Percentiles rank a stretch among this genome's conserved stretches.
Evolutionary conservation across 35 echinoderm and acorn worm genomes (phyloP).

Genomic region (Antedon bifida): DNA sequence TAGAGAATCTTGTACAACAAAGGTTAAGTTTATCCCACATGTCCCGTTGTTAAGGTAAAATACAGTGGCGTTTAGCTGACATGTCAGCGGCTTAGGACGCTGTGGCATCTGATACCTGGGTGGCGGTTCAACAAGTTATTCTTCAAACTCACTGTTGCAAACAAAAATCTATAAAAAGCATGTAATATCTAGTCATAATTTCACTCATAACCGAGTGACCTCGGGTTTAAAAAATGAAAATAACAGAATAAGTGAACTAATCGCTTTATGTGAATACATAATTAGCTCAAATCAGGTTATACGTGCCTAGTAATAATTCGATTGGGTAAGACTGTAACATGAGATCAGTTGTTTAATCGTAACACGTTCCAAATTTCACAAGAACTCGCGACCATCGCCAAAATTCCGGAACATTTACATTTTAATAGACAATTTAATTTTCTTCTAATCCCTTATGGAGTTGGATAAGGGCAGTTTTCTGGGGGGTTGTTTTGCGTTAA

Average conservation of each 20-base stretch:
- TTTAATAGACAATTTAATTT: no score
- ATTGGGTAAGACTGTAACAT: background rate
- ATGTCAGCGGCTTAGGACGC: background rate
- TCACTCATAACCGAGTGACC: background rate
- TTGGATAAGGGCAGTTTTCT: no score
- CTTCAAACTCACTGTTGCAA: background rate
- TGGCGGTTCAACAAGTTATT: background rate
- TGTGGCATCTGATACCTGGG: background rate
- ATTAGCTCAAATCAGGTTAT: background rate
- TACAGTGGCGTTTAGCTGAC: background rate
- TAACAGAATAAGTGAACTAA: background rate
- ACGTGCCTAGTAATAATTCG: background rate
- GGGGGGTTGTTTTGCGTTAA: no score
- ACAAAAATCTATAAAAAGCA: background rate
- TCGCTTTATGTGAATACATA: background rate
- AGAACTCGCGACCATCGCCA: background rate
- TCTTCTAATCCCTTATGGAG: no score
- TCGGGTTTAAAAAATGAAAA: background rate
- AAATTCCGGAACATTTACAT: background rate
- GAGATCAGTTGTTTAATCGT: background rate
- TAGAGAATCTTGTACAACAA: background rate
- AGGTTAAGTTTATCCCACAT: background rate
- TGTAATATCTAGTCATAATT: background rate
- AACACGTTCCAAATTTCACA: background rate
- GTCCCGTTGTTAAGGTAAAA: background rate